Conservation (phyloP, 2,113 vertebrate species). For the Peromyscus californicus region DNA sequence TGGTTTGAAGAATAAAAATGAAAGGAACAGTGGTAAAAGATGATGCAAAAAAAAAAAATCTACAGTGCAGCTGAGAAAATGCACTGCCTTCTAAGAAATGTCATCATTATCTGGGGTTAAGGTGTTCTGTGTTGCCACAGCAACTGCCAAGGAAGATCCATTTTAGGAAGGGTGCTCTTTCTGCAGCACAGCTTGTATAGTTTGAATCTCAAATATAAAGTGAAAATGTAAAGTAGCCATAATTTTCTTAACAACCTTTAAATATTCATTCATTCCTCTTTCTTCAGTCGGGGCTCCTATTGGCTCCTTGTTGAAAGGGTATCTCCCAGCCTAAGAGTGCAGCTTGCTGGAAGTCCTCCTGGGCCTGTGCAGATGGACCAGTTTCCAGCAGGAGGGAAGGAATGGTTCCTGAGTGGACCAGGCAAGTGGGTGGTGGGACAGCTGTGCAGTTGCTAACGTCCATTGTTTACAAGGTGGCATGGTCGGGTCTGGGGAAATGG, state of each 20-base stretch:
- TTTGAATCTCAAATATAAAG: slow-evolving; percentile 17
- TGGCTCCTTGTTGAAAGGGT: not conserved
- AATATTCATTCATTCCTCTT: not conserved
- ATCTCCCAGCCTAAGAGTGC: not conserved
- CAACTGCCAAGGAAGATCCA: slow-evolving; percentile 63
- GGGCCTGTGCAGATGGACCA: not conserved
- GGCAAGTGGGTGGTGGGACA: not conserved
- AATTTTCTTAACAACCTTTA: slow-evolving; percentile 43
- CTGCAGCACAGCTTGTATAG: not conserved
- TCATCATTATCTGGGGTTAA: slow-evolving; percentile 57
- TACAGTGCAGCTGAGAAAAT: slow-evolving; percentile 48
- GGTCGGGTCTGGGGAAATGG: not conserved
- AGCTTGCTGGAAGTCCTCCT: not conserved
- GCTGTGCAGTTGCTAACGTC: not conserved
- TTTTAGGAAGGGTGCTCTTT: not conserved
- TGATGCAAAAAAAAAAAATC: not conserved
- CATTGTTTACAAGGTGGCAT: not conserved
- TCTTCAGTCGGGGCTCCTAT: not conserved
- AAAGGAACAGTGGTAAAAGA: slow-evolving; percentile 46
- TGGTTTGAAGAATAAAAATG: slow-evolving; percentile 28
- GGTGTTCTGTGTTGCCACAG: slow-evolving; percentile 72
- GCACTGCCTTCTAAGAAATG: slow-evolving; percentile 45
- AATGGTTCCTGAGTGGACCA: not conserved
- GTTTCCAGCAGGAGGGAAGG: not conserved
- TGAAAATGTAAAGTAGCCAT: not conserved